Evolutionary conservation across 2,888 invertebrate genomes (phyloP).

Genomic region (Drosophila peninsularis): DNA sequence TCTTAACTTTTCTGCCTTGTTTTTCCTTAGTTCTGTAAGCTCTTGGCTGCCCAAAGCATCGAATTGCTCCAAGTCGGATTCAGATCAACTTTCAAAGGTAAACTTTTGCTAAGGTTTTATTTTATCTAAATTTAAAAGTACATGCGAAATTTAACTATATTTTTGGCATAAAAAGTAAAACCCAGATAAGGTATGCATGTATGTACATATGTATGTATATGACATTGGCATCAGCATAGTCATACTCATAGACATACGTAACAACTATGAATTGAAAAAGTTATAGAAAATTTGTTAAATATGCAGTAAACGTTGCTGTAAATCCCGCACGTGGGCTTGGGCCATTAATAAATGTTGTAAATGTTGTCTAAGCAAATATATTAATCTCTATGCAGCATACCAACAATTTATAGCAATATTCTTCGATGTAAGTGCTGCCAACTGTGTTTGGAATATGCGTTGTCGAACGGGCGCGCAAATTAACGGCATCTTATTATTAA

Average conservation of each 20-base stretch:
- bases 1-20: constrained; percentile 4
- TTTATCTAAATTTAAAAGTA: constrained; percentile 12
- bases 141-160: constrained; percentile 20
- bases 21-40: constrained; percentile 14
- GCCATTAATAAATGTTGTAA: constrained; percentile 5
- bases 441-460: constrained; percentile 25
- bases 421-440: constrained; percentile 61
- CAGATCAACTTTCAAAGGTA: constrained; percentile 20
- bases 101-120: constrained; percentile 9
- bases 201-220: constrained; percentile 25
- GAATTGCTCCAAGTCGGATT: background rate
- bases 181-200: constrained; percentile 53
- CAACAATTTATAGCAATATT: constrained; percentile 75
- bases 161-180: constrained; percentile 37
- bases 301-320: background rate
- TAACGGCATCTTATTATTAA: constrained; percentile 14
- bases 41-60: constrained; percentile 5
- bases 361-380: constrained; percentile 25
- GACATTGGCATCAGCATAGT: constrained; percentile 44
- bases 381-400: constrained; percentile 52
- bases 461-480: constrained; percentile 42
- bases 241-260: constrained; percentile 37
- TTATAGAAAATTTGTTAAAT: background rate
- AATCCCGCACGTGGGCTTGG: background rate
- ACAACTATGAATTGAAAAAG: constrained; percentile 12